Base-by-base conservation (phyloP, 2,888 invertebrate species). In the Pristionchus mayeri region DNA sequence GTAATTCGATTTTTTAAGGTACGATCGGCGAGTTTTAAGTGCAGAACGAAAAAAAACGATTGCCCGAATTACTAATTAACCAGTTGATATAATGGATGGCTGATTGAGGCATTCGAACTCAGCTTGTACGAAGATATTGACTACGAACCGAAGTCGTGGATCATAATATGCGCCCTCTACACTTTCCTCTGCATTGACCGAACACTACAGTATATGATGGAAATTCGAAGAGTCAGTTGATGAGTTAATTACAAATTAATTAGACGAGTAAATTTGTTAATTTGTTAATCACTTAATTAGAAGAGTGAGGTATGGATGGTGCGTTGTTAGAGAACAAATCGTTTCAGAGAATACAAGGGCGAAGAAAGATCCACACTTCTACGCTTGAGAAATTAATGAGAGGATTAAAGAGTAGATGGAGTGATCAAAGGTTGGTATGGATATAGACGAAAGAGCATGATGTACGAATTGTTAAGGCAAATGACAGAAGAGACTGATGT, bases 101-200 rank as follows among this genome's bases (percentile, higher is more conserved):
- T n/a, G 52, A 18, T 88, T 86, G 71, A 90, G 90, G 90, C 91
- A 9, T 92, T 92, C 83, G 87, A 90, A 60, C 80, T 92, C 48
- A 88, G 87, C 21, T 87, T 87, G n/a, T 86, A 90, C 54, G 88
- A 89, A 50, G 86, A 89, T 21, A 86, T 90, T 48, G 89, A 90
- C 27, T 92, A 92, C 85, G 87, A 88, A 37, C 84, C 87, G 21
- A 92, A 92, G 75, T 90, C 89, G 6, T 88, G 89, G 87, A 86
- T 92, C 13, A 92, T 92, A 50, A 84, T 91, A 18, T 84, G 86
- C 37, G 91, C 91, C 2, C 79, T 92, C 9, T 92, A 92, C 84
- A 85, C 86, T 3, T 92, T 92, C 80, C 91, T 92, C 80, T 86
- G 89, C 11, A 90, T 92, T n/a, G 92, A 92, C 87, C 84, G 91